These are phyloP conservation scores for Drosophila setosimentum DNA, from an alignment of 2,888 invertebrate genomes.

Conservation along the genomic window DNA sequence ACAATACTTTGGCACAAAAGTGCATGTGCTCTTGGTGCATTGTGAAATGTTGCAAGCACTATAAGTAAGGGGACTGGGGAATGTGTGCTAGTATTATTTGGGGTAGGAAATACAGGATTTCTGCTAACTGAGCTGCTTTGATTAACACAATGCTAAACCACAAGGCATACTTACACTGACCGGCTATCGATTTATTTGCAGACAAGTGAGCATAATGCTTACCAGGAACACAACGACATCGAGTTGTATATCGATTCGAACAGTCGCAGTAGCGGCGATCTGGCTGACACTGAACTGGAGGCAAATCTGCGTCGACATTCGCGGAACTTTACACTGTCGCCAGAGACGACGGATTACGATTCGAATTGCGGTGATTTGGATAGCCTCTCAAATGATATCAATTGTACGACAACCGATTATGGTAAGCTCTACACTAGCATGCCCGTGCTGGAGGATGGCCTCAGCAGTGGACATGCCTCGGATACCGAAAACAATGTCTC, in stretches of 20 bases:
- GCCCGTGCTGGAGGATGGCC: constrained; percentile 97
- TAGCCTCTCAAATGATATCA: constrained; percentile 87
- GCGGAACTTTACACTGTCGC: constrained; percentile 95
- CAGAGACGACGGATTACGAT: constrained; percentile 96
- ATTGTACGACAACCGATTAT: constrained; percentile 86
- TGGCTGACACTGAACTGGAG: constrained; percentile 84
- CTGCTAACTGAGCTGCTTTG: neutral
- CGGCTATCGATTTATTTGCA: constrained; percentile 9
- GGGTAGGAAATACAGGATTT: neutral
- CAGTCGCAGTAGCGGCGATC: constrained; percentile 84
- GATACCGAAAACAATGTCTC: constrained; percentile 93
- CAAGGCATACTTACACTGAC: neutral
- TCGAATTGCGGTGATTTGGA: constrained; percentile 94
- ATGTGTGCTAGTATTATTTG: neutral
- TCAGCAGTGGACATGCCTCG: constrained; percentile 97
- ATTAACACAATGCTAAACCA: neutral
- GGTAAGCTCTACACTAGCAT: constrained; percentile 91
- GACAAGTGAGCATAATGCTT: constrained; percentile 70
- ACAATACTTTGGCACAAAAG: neutral
- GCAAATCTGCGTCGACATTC: constrained; percentile 86
- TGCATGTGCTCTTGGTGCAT: neutral
- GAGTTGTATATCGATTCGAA: constrained; percentile 85
- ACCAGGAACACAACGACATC: constrained; percentile 84
- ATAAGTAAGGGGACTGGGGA: neutral
- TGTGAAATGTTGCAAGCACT: neutral